These are phyloP conservation scores for Pristionchus japonicus DNA, from an alignment of 2,888 invertebrate genomes.

Conservation along the genomic window DNA sequence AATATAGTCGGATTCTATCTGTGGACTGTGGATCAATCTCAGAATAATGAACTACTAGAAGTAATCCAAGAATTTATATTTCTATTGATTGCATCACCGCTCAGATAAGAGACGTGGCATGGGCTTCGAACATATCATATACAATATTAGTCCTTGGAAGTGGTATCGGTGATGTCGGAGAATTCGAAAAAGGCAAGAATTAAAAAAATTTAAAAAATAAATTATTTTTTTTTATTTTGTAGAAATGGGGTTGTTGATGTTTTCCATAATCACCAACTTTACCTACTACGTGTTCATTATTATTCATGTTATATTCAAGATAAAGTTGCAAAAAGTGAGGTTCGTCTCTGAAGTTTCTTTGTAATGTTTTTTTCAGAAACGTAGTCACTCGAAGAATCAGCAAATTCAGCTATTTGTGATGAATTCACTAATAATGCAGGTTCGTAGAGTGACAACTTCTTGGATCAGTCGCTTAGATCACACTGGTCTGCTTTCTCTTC, in stretches of 20 bases:
- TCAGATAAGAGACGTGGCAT: neutral
- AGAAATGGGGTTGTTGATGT: neutral
- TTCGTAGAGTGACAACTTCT: too few species aligned
- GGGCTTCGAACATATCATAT: neutral
- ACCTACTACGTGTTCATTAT: neutral
- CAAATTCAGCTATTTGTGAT: neutral
- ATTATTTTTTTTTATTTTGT: neutral
- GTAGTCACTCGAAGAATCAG: neutral
- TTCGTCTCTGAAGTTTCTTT: too few species aligned
- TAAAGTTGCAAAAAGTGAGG: too few species aligned
- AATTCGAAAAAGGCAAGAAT: neutral
- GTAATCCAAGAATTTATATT: neutral
- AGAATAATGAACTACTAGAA: neutral
- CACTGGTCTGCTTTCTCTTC: neutral
- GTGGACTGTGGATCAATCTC: neutral
- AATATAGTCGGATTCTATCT: neutral
- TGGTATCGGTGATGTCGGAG: neutral
- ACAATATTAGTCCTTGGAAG: neutral
- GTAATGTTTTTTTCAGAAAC: neutral
- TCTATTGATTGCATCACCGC: neutral
- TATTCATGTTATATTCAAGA: neutral
- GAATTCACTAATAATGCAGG: neutral
- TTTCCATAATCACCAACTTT: neutral
- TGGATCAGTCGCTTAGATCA: neutral
- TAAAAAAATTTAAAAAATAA: neutral